A percentile compares a stretch with the other conserved stretches of the same genome.
These are phyloP conservation scores for roundworm (Caenorhabditis elegans) DNA, from an alignment of 1,140 invertebrate genomes.

Conservation along the genomic window DNA sequence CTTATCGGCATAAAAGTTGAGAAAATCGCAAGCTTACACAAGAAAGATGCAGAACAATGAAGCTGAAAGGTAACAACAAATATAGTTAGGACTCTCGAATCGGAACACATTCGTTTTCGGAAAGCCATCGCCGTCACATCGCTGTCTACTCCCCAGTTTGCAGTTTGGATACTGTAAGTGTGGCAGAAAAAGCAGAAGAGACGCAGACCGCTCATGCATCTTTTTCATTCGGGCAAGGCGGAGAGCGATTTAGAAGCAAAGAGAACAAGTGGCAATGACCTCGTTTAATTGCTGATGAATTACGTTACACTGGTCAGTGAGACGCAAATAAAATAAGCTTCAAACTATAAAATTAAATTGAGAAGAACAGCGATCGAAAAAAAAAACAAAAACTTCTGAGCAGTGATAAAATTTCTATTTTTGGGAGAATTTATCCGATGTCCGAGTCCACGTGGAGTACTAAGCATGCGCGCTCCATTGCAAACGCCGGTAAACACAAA, in stretches of 20 bases:
- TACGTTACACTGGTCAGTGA: not conserved
- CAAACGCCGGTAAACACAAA: not conserved
- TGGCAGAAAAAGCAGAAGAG: not conserved
- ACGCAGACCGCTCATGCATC: not conserved
- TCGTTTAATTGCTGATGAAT: not conserved
- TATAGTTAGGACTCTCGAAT: not conserved
- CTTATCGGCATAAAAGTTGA: too few species aligned
- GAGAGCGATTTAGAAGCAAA: not conserved
- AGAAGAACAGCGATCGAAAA: not conserved
- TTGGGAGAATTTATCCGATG: not conserved
- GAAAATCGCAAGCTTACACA: not conserved
- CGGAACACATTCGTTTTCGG: not conserved
- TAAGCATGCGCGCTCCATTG: not conserved
- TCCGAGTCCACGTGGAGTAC: not conserved
- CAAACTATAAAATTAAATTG: not conserved
- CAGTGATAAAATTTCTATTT: not conserved
- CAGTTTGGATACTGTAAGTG: conserved; percentile 19
- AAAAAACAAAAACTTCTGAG: not conserved
- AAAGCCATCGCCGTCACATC: conserved; percentile 9
- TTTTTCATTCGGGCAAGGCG: not conserved
- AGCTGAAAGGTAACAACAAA: not conserved
- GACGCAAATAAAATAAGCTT: not conserved
- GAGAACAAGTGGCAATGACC: conserved; percentile 31
- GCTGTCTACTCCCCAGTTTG: conserved; percentile 18
- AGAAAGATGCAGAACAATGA: not conserved